Evolutionary conservation across 1,140 invertebrate species (phyloP).

Genomic region (Nasonia giraulti): DNA sequence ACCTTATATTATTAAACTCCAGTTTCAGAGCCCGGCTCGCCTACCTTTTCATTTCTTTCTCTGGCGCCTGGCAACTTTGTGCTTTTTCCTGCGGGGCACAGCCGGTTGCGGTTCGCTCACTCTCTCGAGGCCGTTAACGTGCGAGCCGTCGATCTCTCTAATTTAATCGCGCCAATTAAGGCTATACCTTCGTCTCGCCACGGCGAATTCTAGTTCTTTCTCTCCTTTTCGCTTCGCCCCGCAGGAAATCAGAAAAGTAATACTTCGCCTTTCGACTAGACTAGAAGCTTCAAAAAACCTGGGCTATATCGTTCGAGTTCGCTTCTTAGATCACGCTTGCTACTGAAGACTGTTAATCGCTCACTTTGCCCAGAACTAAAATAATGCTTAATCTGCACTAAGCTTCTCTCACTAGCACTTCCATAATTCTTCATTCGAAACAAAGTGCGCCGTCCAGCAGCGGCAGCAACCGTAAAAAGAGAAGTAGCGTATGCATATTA

Average conservation of each 20-base stretch:
- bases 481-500: neutral
- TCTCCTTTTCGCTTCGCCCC: neutral
- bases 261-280: conserved; percentile 2
- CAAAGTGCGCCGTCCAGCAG: neutral
- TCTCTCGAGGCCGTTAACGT: conserved; percentile 18
- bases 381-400: neutral
- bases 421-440: too few species aligned
- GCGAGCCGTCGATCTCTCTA: conserved; percentile 54
- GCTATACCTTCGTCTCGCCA: neutral
- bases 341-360: neutral
- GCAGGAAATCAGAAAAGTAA: conserved; percentile 24
- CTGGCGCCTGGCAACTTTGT: neutral
- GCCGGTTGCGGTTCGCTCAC: neutral
- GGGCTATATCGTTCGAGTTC: too few species aligned
- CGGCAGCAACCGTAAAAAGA: neutral
- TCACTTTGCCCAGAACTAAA: neutral
- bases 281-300: neutral
- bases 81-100: neutral
- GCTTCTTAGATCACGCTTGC: too few species aligned
- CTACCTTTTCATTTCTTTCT: conserved; percentile 11
- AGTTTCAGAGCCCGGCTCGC: neutral
- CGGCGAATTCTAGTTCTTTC: neutral
- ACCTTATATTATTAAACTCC: conserved; percentile 34
- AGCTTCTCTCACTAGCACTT: neutral
- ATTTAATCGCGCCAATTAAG: conserved; percentile 61